A percentile compares a stretch with the other conserved stretches of the same genome.
Evolutionary conservation across 1,140 invertebrate genomes (phyloP).

Genomic region (Leucophenga varia): DNA sequence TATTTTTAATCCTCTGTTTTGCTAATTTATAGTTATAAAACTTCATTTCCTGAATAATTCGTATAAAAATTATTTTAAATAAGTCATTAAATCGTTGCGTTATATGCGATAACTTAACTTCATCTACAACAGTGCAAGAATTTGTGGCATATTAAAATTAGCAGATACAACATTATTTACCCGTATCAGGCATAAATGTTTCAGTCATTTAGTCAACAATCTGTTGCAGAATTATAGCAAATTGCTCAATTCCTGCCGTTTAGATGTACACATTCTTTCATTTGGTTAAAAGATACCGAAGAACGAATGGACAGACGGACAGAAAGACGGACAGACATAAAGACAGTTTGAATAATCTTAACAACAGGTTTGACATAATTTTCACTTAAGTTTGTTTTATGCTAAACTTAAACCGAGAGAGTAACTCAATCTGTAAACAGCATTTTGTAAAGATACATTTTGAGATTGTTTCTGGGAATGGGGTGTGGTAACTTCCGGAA

Average conservation of each 20-base stretch:
- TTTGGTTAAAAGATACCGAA: slow-evolving; percentile 13
- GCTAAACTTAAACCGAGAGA: slow-evolving; percentile 11
- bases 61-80: too few relatives aligned
- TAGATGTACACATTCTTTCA: slow-evolving; percentile 9
- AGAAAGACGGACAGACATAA: too few relatives aligned
- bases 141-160: too few relatives aligned
- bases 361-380: slow-evolving; percentile 51
- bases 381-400: slow-evolving; percentile 49
- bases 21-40: too few relatives aligned
- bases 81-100: too few relatives aligned
- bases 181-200: too few relatives aligned
- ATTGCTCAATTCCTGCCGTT: slow-evolving; percentile 46
- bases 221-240: slow-evolving; percentile 51
- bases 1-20: too few relatives aligned
- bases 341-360: too few relatives aligned
- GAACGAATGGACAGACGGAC: slow-evolving; percentile 14
- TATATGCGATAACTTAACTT: too few relatives aligned
- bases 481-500: slow-evolving; percentile 50
- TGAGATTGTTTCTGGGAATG: slow-evolving; percentile 12
- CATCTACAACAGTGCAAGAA: too few relatives aligned
- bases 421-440: slow-evolving; percentile 49
- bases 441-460: slow-evolving; percentile 14
- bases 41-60: too few relatives aligned
- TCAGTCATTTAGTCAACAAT: slow-evolving; percentile 51
- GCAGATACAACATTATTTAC: too few relatives aligned